Conservation (phyloP, 2,797 vertebrate species). For the Chrysocyon brachyurus region DNA sequence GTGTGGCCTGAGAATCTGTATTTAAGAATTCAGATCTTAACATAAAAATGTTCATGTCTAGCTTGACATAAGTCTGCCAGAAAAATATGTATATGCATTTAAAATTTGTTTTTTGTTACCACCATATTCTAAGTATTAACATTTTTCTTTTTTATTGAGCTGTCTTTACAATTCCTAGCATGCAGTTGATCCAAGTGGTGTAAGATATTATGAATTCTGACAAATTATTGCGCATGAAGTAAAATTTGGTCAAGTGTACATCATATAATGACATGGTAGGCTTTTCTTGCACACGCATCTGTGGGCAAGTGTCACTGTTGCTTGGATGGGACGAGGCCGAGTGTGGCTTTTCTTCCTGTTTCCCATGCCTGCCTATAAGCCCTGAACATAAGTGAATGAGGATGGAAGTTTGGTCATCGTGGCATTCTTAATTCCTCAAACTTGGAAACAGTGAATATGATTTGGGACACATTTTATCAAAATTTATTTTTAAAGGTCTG, state of each 20-base stretch:
- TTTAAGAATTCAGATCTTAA: not conserved
- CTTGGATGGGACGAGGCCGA: accelerated
- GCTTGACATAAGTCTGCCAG: not conserved
- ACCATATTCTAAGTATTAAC: not conserved
- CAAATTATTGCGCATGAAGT: not conserved
- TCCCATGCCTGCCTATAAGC: too few relatives aligned
- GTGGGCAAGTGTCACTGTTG: accelerated
- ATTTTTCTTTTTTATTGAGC: not conserved
- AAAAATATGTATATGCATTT: not conserved
- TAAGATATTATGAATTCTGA: not conserved
- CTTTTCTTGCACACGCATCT: not conserved
- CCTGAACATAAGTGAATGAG: not conserved
- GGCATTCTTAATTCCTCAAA: not conserved
- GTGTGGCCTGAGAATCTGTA: too few relatives aligned
- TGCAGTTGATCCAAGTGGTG: not conserved
- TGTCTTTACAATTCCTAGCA: not conserved
- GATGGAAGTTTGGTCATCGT: not conserved
- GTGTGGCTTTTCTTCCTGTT: not conserved
- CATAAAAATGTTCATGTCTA: not conserved
- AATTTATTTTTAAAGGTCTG: too few relatives aligned
- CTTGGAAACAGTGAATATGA: not conserved
- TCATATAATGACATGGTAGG: accelerated
- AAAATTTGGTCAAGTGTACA: accelerated
- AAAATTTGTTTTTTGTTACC: not conserved
- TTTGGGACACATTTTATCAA: not conserved